Evolutionary conservation across 2,113 vertebrate species (phyloP), one percentile per base, ranked within the genome.

Genomic region (Zapornia atra): DNA sequence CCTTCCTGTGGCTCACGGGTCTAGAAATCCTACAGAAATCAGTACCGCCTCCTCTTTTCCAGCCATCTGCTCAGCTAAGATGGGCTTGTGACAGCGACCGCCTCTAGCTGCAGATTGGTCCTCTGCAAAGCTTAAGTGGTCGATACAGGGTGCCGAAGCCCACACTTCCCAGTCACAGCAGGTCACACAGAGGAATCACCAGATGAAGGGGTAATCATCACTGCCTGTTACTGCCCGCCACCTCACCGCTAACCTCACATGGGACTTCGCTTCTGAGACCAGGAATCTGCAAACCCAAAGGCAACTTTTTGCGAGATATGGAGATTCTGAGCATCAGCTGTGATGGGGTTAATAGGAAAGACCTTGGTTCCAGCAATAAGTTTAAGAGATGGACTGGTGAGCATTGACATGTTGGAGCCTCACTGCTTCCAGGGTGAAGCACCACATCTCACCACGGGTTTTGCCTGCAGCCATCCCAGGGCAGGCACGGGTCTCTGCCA

Each of bases 81-180:
- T 16, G 38, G 82, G 59, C 38, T 60, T 57, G 29, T 26, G 66
- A n/a, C 11, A 82, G 76, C 4, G 2, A 51, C 66, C 0, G 9
- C 38, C 63, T 46, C 29, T 13, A 77, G 17, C 26, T 81, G 54
- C 72, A 46, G 42, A 64, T 61, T 12, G 44, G 60, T n/a, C 86
- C 60, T 15, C 48, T 51, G 6, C 57, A 50, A 61, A 69, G 60
- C 70, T 50, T 65, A 48, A 24, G 64, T 44, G 48, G 15, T 15
- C 2, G 0, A 54, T 34, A 18, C 9, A 2, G 33, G 34, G 33
- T 56, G 50, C 77, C 48, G 21, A 65, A 46, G 33, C 8, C 34
- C 26, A 12, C 0, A 0, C 44, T 61, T 29, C 38, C 19, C 0
- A 0, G 48, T 20, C 42, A 33, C 9, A 8, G 19, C 0, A 2